A percentile compares a stretch with the other conserved stretches of the same genome.
phyloP scores from a whole-genome alignment of 2,113 vertebrate genomes.

The Carollia perspicillata region DNA sequence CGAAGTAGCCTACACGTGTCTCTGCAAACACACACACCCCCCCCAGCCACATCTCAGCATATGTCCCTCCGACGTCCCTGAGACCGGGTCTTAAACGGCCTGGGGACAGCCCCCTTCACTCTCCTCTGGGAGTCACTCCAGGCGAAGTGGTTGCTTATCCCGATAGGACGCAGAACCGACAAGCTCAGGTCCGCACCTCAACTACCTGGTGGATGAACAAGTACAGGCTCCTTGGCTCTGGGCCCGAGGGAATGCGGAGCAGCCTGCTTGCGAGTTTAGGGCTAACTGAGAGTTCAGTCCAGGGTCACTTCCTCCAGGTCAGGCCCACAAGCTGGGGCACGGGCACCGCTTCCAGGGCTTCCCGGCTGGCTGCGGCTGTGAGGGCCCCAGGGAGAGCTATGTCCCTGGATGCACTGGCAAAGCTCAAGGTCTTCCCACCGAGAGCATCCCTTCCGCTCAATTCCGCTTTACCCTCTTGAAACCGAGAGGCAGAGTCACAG shows the following conservation, averaged over 20 bases:
- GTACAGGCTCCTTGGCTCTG: too few species aligned
- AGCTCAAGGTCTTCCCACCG: background rate
- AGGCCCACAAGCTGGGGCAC: accelerated
- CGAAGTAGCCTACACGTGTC: accelerated
- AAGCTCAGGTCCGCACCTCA: too few species aligned
- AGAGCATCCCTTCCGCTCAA: background rate
- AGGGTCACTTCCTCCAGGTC: background rate
- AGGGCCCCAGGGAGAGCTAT: background rate
- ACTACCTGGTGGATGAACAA: too few species aligned
- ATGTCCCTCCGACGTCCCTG: accelerated
- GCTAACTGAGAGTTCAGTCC: background rate
- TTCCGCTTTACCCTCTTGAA: background rate
- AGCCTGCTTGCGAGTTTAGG: background rate
- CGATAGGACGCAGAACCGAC: too few species aligned
- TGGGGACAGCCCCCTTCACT: background rate
- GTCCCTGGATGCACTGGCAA: background rate
- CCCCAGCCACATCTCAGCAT: accelerated
- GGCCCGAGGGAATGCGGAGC: accelerated
- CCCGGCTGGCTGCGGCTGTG: background rate
- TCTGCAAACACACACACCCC: accelerated
- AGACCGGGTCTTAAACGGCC: too few species aligned
- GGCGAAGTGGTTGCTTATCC: background rate
- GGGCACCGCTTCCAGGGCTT: background rate
- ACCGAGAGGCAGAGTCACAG: background rate
- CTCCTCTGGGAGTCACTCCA: background rate